Evolutionary conservation across 2,888 invertebrate species (phyloP).

Genomic region (Ichneumoninae sp.): DNA sequence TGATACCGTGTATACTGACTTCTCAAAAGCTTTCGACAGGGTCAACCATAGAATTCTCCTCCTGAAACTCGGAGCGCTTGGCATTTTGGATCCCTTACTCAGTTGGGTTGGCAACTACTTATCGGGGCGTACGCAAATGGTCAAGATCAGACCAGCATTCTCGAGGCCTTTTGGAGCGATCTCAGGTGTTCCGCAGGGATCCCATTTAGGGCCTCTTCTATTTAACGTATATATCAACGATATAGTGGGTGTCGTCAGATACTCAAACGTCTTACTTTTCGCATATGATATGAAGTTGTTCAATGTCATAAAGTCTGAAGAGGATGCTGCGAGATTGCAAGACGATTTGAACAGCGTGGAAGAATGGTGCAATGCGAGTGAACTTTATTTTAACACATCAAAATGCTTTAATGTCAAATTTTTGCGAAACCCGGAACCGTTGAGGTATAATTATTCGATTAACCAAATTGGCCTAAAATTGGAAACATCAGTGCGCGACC

Average conservation of each 20-base stretch:
- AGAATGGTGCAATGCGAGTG: background rate
- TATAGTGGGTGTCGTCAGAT: background rate
- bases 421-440: background rate
- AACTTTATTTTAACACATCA: background rate
- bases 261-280: background rate
- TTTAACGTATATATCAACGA: background rate
- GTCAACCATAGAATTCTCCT: no score
- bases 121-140: background rate
- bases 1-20: background rate
- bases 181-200: constrained; percentile 2
- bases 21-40: no score
- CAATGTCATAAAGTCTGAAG: background rate
- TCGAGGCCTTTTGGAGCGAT: background rate
- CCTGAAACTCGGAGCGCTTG: background rate
- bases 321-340: background rate
- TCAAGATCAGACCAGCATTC: background rate
- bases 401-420: background rate
- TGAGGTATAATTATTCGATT: no score
- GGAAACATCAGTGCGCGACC: background rate
- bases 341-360: background rate
- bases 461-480: no score
- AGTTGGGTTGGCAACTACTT: background rate
- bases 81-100: background rate
- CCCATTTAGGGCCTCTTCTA: background rate
- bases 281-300: background rate